A percentile compares a stretch with the other conserved stretches of the same genome.
Evolutionary conservation across 2,113 vertebrate genomes (phyloP).

Genomic region (Agelaius phoeniceus): DNA sequence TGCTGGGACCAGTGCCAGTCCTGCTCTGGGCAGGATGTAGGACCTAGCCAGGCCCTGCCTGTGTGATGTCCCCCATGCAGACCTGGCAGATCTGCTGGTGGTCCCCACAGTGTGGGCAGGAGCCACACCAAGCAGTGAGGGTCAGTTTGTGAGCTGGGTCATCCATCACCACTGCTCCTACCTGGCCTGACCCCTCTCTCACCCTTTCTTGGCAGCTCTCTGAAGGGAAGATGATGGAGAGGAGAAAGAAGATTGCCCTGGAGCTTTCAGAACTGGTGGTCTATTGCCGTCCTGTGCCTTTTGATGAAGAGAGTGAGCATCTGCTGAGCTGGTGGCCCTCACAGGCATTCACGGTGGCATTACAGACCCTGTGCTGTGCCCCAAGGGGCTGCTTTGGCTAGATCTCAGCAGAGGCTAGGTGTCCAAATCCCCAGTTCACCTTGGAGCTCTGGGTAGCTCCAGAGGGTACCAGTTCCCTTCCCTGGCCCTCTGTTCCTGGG

Average conservation of each 20-base stretch:
- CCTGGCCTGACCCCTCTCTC: neutral
- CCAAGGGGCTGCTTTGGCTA: neutral
- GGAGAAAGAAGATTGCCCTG: conserved; percentile 97
- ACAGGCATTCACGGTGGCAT: rapidly evolving
- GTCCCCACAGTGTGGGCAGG: neutral
- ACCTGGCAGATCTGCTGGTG: neutral
- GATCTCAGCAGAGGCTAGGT: neutral
- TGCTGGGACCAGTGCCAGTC: neutral
- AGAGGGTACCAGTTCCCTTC: neutral
- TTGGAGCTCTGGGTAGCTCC: neutral
- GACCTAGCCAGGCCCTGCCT: neutral
- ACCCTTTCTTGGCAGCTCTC: conserved; percentile 81
- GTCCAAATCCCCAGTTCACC: neutral
- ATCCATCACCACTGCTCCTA: neutral
- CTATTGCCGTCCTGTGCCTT: conserved; percentile 96
- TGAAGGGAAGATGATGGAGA: conserved; percentile 98
- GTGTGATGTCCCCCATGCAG: neutral
- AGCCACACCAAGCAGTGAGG: neutral
- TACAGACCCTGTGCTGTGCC: neutral
- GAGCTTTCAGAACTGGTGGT: conserved; percentile 96
- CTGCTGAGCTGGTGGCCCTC: neutral
- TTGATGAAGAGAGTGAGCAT: conserved; percentile 97
- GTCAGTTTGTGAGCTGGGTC: neutral
- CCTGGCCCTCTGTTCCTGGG: neutral
- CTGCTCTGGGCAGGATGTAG: neutral